Evolutionary conservation across 2,113 vertebrate genomes (phyloP), one percentile per base, ranked within the genome.

Genomic region (Archocentrus centrarchus): DNA sequence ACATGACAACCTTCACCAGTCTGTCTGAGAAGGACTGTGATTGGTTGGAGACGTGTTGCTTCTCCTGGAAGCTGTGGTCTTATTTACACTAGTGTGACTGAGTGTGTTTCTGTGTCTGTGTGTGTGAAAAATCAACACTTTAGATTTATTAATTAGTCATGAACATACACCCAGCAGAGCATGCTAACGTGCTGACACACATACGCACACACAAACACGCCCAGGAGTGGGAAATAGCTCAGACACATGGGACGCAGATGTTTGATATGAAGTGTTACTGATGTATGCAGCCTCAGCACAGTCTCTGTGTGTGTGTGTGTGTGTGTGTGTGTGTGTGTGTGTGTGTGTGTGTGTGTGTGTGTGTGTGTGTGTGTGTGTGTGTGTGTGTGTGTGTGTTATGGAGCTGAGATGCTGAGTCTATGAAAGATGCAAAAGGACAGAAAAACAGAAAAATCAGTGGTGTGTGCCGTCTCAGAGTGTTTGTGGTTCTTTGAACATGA

Each of bases 241-340:
- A 68, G 53, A 63, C 80, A 78, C 81, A 62, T 20, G 41, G 63
- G 76, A 82, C 59, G 58, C 68, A 77, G 79, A 76, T 62, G 81
- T 86, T 87, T 87, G 88, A 89, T 81, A 78, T 41, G 73, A 73
- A 86, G 82, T 47, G 85, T 77, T 80, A 70, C 66, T 82, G 79
- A 82, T 80, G 76, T 64, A 5, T 80, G 88, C 88, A 68, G 84
- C 39, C 50, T 86, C 88, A 89, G 88, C 84, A 86, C 41, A 66
- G 61, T 60, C 4, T 32, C 37, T 59, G 73, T 41, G 73, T 41
- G 39, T 57, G 61, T 58, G 32, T 59, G 20, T 35, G 35, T 35
- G 35, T 35, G 35, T 35, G 35, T 61, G 22, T 30, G 58, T 77
- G 41, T 60, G n/a, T n/a, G n/a, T n/a, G n/a, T n/a, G n/a, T n/a